Conservation (phyloP, 2,797 vertebrate species). For the Microtus obscurus region DNA sequence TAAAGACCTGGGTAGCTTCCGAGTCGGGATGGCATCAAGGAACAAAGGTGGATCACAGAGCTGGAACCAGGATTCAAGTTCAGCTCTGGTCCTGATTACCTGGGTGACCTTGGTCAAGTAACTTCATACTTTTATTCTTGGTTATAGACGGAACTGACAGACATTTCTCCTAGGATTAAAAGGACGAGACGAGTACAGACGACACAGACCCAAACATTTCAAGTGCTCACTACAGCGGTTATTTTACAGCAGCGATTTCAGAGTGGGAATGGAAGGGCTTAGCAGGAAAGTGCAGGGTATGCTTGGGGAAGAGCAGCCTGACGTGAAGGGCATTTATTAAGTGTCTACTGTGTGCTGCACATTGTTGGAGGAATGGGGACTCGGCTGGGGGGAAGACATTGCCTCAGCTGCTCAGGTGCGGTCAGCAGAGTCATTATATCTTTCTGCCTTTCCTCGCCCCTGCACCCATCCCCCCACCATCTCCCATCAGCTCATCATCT, state of each 20-base stretch:
- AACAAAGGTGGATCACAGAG: background rate
- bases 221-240: background rate
- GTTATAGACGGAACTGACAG: background rate
- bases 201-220: background rate
- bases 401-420: background rate
- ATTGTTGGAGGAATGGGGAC: background rate
- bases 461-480: background rate
- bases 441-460: background rate
- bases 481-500: background rate
- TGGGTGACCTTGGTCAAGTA: background rate
- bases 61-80: background rate
- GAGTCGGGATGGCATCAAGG: background rate
- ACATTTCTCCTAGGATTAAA: background rate
- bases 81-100: background rate
- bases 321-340: background rate
- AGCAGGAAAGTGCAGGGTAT: background rate
- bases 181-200: background rate
- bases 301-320: background rate
- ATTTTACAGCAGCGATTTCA: conserved; percentile 25
- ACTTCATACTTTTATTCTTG: background rate
- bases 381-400: background rate
- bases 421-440: background rate
- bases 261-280: background rate
- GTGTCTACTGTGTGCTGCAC: background rate
- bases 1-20: background rate